Percentiles rank a stretch among this genome's conserved stretches.
Evolutionary conservation across 2,888 invertebrate species (phyloP).

Genomic region (Boloria selene): DNA sequence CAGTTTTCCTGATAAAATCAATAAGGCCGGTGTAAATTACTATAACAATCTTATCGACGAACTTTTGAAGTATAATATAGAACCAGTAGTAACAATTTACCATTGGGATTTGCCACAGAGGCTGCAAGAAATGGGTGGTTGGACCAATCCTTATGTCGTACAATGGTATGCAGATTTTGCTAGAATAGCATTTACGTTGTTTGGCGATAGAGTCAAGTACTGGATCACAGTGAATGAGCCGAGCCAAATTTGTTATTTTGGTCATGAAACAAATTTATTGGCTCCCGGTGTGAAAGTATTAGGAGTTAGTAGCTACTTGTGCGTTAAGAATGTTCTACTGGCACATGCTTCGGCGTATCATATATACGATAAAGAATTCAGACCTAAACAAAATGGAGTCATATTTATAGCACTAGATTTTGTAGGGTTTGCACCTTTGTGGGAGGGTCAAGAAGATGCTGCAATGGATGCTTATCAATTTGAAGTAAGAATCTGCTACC

Average conservation of each 20-base stretch:
- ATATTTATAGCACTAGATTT: constrained; percentile 78
- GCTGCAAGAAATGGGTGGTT: constrained; percentile 78
- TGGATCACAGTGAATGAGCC: constrained; percentile 84
- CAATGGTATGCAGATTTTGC: constrained; percentile 73
- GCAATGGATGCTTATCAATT: constrained; percentile 70
- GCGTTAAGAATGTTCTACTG: constrained; percentile 67
- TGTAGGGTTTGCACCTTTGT: constrained; percentile 72
- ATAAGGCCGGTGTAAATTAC: constrained; percentile 80
- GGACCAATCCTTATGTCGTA: constrained; percentile 63
- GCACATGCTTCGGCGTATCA: constrained; percentile 79
- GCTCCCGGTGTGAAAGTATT: constrained; percentile 39
- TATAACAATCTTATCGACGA: constrained; percentile 83
- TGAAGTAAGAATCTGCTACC: constrained; percentile 30
- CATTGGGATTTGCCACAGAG: constrained; percentile 73
- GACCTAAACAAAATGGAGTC: constrained; percentile 60
- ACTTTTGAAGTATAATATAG: constrained; percentile 80
- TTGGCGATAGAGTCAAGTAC: constrained; percentile 72
- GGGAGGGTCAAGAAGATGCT: constrained; percentile 58
- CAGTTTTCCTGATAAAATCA: constrained; percentile 75
- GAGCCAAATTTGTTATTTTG: constrained; percentile 54
- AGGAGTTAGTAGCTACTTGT: constrained; percentile 74
- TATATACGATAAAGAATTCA: constrained; percentile 60
- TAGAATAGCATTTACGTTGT: constrained; percentile 56
- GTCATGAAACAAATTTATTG: constrained; percentile 59
- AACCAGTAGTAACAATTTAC: constrained; percentile 79